phyloP scores from a whole-genome alignment of 2,797 vertebrate genomes.

The Phrynocephalus vlangalii region DNA sequence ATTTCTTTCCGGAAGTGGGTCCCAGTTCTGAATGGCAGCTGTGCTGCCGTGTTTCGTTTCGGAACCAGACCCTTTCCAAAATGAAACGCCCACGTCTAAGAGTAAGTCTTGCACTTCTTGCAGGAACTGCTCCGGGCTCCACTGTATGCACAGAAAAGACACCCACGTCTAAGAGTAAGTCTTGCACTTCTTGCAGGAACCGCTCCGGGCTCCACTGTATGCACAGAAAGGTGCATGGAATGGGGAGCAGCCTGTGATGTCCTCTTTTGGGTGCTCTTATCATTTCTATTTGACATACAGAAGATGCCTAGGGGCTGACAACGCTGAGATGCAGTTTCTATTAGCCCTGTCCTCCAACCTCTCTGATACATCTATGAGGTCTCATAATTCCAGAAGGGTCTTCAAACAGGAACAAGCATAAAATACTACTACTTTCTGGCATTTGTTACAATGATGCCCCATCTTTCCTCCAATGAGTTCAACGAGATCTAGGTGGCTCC shows the following conservation, averaged over 20 bases:
- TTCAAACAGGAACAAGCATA: background rate
- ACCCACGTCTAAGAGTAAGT: background rate
- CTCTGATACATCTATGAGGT: background rate
- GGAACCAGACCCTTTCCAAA: too few relatives aligned
- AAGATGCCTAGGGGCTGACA: background rate
- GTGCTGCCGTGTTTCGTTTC: too few relatives aligned
- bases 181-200: conserved; percentile 2
- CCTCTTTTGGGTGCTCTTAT: background rate
- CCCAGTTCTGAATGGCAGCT: too few relatives aligned
- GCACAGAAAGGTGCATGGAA: background rate
- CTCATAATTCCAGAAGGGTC: background rate
- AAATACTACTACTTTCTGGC: background rate
- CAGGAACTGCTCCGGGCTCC: background rate
- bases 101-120: background rate
- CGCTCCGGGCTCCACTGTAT: background rate
- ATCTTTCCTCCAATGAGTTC: too few relatives aligned
- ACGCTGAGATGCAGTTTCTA: background rate
- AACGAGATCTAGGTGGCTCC: too few relatives aligned
- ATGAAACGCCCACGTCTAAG: too few relatives aligned
- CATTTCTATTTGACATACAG: background rate
- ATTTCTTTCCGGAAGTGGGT: too few relatives aligned
- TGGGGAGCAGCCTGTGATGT: background rate
- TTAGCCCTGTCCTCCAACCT: too few relatives aligned
- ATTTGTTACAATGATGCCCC: too few relatives aligned
- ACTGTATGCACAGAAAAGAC: background rate